Evolutionary conservation across 2,113 vertebrate genomes (phyloP).

Genomic region (Pituophis catenifer): DNA sequence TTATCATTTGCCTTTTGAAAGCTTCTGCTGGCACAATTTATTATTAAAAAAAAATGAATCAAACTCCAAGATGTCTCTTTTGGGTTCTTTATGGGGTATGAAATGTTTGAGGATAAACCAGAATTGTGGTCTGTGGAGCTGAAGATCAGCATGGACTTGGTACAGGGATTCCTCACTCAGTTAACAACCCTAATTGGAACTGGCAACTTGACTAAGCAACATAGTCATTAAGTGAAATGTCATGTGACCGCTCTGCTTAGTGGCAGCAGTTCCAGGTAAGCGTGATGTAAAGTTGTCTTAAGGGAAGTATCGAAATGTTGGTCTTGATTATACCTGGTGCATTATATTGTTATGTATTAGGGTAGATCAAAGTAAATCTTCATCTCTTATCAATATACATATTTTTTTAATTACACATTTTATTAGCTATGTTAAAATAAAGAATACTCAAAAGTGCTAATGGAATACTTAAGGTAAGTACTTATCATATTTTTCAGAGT

Average conservation of each 20-base stretch:
- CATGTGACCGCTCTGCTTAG: neutral
- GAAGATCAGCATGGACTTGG: neutral
- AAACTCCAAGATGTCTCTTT: neutral
- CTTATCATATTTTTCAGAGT: neutral
- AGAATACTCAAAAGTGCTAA: conserved; percentile 67
- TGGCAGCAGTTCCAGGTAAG: neutral
- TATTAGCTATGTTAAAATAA: conserved; percentile 64
- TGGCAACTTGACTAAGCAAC: neutral
- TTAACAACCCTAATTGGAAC: neutral
- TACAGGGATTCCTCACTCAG: neutral
- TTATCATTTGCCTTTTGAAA: conserved; percentile 80
- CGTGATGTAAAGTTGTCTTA: neutral
- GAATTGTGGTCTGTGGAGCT: neutral
- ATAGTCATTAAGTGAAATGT: neutral
- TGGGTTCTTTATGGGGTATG: neutral
- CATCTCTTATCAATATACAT: conserved; percentile 44
- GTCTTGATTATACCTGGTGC: neutral
- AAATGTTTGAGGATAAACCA: neutral
- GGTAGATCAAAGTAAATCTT: conserved; percentile 40
- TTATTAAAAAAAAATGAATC: conserved; percentile 64
- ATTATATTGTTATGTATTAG: conserved; percentile 29
- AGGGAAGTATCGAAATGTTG: conserved; percentile 6
- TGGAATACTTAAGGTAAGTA: conserved; percentile 65
- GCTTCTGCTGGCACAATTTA: conserved; percentile 82
- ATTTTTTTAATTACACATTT: conserved; percentile 61